These are phyloP conservation scores for Patiria pectinifera DNA, from an alignment of 53 echinoderm and acorn worm species.

Conservation along the genomic window DNA sequence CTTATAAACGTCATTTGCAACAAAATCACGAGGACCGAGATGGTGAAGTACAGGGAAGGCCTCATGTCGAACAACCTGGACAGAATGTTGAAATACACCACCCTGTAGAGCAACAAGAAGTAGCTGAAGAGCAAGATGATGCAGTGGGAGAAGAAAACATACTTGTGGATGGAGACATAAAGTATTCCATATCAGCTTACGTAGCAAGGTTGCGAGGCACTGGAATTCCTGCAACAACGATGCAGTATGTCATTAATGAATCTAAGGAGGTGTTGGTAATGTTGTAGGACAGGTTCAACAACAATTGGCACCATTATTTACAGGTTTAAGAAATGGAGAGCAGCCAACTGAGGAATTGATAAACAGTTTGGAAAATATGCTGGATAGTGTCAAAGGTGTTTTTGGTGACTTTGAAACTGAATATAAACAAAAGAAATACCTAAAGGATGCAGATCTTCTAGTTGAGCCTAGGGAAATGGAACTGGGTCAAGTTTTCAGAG, in stretches of 20 bases:
- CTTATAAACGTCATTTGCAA: conserved; percentile 53
- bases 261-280: conserved; percentile 37
- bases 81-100: background rate
- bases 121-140: background rate
- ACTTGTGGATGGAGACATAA: background rate
- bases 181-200: conserved; percentile 10
- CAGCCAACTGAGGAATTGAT: conserved; percentile 19
- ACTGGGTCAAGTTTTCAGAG: conserved; percentile 42
- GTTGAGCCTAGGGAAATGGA: conserved; percentile 41
- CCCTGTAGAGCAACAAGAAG: background rate
- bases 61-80: background rate
- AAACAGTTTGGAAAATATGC: background rate
- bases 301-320: conserved; percentile 11
- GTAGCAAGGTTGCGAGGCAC: conserved; percentile 5
- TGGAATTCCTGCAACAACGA: conserved; percentile 2
- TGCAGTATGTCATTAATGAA: conserved; percentile 39
- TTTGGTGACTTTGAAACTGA: conserved; percentile 47
- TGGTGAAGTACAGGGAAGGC: conserved; percentile 11
- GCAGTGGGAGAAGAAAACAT: background rate
- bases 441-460: conserved; percentile 26
- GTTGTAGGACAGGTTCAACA: background rate
- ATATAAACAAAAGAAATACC: conserved; percentile 49
- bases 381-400: conserved; percentile 7
- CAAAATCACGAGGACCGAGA: background rate
- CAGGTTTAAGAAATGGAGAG: conserved; percentile 17